Percentiles rank a stretch among this genome's conserved stretches.
Evolutionary conservation across 1,140 invertebrate genomes (phyloP).

Genomic region (Drosophila willistoni): DNA sequence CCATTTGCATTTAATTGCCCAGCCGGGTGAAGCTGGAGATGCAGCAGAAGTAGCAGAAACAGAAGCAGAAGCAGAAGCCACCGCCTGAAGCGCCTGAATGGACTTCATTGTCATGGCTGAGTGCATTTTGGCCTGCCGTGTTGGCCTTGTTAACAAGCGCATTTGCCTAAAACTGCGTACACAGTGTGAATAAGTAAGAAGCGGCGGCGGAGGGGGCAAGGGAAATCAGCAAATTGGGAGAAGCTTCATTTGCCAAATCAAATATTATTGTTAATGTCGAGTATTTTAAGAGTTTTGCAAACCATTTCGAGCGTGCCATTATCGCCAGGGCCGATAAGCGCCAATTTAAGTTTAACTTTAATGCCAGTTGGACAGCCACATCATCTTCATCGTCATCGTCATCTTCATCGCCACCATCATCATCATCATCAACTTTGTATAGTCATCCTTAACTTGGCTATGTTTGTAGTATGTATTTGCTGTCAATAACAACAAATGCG

Average conservation of each 20-base stretch:
- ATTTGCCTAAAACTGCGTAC: conserved; percentile 67
- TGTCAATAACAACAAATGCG: conserved; percentile 48
- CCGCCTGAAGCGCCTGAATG: not conserved
- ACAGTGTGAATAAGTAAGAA: conserved; percentile 23
- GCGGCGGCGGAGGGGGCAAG: not conserved
- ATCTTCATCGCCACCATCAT: conserved; percentile 24
- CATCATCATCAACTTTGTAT: conserved; percentile 6
- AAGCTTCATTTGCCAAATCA: conserved; percentile 64
- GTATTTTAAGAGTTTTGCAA: conserved; percentile 27
- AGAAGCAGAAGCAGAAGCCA: too few species aligned
- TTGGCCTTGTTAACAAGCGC: conserved; percentile 71
- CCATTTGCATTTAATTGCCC: conserved; percentile 80
- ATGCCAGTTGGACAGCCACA: conserved; percentile 24
- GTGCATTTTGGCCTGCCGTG: conserved; percentile 13
- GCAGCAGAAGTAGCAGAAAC: too few species aligned
- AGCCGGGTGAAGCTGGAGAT: not conserved
- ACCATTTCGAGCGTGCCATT: conserved; percentile 2
- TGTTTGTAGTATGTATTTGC: conserved; percentile 47
- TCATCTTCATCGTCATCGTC: conserved; percentile 33
- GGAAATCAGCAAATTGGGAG: not conserved
- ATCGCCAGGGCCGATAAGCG: conserved; percentile 54
- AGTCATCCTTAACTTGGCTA: not conserved
- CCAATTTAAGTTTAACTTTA: conserved; percentile 48
- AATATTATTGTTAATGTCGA: conserved; percentile 71
- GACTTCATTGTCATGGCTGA: conserved; percentile 8